Conservation (phyloP, 2,888 invertebrate genomes). For the Calliopum simillimum region DNA sequence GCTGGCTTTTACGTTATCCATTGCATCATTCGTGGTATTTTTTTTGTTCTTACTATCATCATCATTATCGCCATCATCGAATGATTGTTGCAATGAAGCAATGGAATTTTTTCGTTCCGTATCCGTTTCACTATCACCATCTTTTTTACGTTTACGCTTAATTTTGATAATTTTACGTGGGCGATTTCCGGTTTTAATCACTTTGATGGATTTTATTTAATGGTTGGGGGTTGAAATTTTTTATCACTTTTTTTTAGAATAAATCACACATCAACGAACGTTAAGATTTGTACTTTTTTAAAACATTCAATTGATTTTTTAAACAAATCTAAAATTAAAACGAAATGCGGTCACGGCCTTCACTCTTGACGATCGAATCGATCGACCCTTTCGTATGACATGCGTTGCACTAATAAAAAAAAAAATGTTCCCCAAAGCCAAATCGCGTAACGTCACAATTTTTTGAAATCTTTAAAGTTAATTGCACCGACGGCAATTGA, state of each 20-base stretch:
- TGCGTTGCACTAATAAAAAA: too few species aligned
- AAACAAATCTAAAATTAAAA: too few species aligned
- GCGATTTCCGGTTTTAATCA: constrained; percentile 55
- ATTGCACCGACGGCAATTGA: constrained; percentile 3
- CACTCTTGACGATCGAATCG: too few species aligned
- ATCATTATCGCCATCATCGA: constrained; percentile 20
- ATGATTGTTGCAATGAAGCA: constrained; percentile 30
- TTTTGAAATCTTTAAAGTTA: background rate
- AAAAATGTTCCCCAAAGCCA: too few species aligned
- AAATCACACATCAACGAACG: too few species aligned
- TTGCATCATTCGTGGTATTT: constrained; percentile 37
- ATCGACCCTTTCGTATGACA: too few species aligned
- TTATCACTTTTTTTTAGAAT: too few species aligned
- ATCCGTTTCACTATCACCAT: constrained; percentile 49
- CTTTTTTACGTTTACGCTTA: constrained; percentile 55
- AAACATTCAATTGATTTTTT: too few species aligned
- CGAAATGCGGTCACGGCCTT: too few species aligned
- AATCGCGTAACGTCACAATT: background rate
- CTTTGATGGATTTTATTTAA: constrained; percentile 42
- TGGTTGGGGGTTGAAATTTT: too few species aligned
- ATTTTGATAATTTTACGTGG: constrained; percentile 57
- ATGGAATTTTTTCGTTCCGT: constrained; percentile 47
- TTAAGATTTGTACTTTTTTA: too few species aligned
- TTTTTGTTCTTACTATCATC: constrained; percentile 41
- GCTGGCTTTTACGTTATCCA: constrained; percentile 14